phyloP scores from a whole-genome alignment of 2,888 invertebrate species.

The Drosophila lutescens region DNA sequence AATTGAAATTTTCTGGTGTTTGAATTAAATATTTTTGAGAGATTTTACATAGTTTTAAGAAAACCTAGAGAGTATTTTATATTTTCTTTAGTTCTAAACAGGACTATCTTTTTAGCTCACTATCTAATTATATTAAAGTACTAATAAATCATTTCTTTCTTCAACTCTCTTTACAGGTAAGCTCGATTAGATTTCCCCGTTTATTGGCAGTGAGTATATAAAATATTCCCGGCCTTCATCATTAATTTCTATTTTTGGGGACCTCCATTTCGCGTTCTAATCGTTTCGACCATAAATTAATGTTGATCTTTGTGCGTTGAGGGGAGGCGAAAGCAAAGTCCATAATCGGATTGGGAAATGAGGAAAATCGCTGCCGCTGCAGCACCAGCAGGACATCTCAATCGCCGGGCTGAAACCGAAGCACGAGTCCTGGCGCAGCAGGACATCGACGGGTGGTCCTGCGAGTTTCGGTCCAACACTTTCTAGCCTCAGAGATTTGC shows the following conservation, averaged over 20 bases:
- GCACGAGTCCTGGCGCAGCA: slow-evolving; percentile 67
- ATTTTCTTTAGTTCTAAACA: neutral
- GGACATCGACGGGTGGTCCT: slow-evolving; percentile 71
- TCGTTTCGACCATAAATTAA: slow-evolving; percentile 69
- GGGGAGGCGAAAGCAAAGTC: slow-evolving; percentile 52
- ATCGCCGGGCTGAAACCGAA: slow-evolving; percentile 53
- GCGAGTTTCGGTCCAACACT: slow-evolving; percentile 57
- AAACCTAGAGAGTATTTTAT: too few relatives aligned
- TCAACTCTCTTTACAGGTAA: slow-evolving; percentile 45
- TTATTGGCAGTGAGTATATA: slow-evolving; percentile 20
- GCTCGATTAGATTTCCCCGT: slow-evolving; percentile 52
- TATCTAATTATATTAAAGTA: neutral
- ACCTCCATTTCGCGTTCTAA: slow-evolving; percentile 46
- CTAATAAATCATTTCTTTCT: neutral
- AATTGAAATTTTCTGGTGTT: slow-evolving; percentile 2
- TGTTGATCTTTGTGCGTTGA: slow-evolving; percentile 48
- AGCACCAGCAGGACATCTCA: slow-evolving; percentile 75
- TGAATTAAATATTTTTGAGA: neutral
- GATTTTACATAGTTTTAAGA: neutral
- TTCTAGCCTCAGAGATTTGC: slow-evolving; percentile 59
- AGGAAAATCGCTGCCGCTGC: slow-evolving; percentile 19
- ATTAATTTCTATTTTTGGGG: slow-evolving; percentile 31
- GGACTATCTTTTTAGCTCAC: neutral
- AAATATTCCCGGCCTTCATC: slow-evolving; percentile 21
- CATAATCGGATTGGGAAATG: slow-evolving; percentile 69